Base-by-base conservation (phyloP, 2,888 invertebrate genomes). In the Cynaeus angustus region DNA sequence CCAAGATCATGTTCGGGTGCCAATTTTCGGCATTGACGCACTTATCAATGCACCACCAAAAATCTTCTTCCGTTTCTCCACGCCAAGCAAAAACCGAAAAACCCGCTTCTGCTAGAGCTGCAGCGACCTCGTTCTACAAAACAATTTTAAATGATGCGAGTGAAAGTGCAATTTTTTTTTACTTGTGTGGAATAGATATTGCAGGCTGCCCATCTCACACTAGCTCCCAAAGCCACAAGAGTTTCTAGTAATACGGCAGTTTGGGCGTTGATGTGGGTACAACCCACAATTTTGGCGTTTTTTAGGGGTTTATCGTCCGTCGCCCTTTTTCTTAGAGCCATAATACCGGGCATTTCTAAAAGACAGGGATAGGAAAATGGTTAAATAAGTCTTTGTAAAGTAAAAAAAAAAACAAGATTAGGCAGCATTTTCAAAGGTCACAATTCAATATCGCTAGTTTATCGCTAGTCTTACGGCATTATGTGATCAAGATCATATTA, bases 41-140 rank as follows among this genome's bases (percentile, higher is more conserved):
- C 82, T 94, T 94, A 86, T 98, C 98, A 78, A 98, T 98, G 83
- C 97, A 97, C 98, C 98, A 98, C 98, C 98, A 98, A 86, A 98
- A 98, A 80, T 98, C 98, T 82, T 98, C 98, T 83, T 98, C 98
- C 4, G 96, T 95, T 85, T 98, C 97, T 0, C 97, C 97, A 64
- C 97, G 93, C 98, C 98, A 98, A 8, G 98, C 96, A 87, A 96
- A 98, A 72, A 98, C 91, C 1, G 97, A 91, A 83, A 92, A 94
- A 8, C 93, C 93, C 48, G 94, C 93, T 85, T 98, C 94, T 0
- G 98, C 98, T 72, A 98, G 85, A 0, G 98, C 98, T 0, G 98
- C 97, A 0, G 97, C 97, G 0, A 98, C 97, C 87, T 98, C 98
- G 84, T 99, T 98, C 92, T 98, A 80, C 79, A 72, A 71, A 65